These are phyloP conservation scores for Brachypteracias leptosomus DNA, from an alignment of 2,113 vertebrate genomes.

Conservation along the genomic window DNA sequence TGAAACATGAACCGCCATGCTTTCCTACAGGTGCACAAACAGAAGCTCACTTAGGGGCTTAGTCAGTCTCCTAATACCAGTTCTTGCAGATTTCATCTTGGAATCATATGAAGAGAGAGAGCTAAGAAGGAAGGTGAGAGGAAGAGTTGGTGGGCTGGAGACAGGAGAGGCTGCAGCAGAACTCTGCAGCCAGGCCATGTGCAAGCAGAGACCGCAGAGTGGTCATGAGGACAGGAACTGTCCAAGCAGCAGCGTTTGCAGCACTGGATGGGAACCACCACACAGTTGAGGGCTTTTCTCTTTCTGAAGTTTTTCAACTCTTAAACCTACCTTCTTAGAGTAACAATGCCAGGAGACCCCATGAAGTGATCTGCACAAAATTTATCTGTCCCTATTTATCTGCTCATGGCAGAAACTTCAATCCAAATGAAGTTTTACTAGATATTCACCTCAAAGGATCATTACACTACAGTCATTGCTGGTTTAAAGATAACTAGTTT, in stretches of 20 bases:
- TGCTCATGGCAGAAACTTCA: not conserved
- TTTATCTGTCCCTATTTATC: no score
- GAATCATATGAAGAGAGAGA: not conserved
- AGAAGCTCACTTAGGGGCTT: not conserved
- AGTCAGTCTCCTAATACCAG: not conserved
- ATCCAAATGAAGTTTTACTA: not conserved
- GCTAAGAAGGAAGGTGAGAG: not conserved
- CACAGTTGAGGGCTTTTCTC: not conserved
- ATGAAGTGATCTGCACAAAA: not conserved
- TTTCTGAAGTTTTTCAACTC: not conserved
- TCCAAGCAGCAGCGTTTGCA: accelerated
- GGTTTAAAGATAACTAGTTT: not conserved
- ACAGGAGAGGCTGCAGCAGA: not conserved
- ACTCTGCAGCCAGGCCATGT: not conserved
- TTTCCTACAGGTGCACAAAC: not conserved
- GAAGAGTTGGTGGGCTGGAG: not conserved
- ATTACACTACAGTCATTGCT: not conserved
- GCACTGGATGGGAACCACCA: not conserved
- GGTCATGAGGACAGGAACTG: not conserved
- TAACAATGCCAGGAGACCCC: not conserved
- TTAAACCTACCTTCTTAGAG: not conserved
- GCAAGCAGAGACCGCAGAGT: not conserved
- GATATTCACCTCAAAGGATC: not conserved
- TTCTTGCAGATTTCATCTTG: not conserved
- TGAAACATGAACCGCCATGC: not conserved